phyloP scores from a whole-genome alignment of 1,140 invertebrate genomes.

The Lutraria rhynchaena region DNA sequence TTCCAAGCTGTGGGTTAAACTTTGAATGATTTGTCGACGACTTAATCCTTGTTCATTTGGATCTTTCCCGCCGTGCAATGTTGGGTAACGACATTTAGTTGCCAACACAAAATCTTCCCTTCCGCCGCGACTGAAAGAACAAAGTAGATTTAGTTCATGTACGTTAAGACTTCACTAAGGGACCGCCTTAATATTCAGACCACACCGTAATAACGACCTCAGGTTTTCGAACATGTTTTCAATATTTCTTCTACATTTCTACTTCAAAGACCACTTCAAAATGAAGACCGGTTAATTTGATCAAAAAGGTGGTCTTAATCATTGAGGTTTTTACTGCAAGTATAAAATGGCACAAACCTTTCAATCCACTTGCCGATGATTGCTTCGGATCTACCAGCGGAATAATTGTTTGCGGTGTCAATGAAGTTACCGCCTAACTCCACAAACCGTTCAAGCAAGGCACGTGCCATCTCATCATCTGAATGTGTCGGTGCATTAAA shows the following conservation, averaged over 20 bases:
- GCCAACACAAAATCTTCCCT: slow-evolving; percentile 69
- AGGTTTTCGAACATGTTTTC: too few species aligned
- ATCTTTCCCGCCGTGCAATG: slow-evolving; percentile 47
- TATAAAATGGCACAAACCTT: too few species aligned
- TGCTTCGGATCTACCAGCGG: slow-evolving; percentile 69
- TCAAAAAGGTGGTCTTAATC: too few species aligned
- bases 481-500: slow-evolving; percentile 56
- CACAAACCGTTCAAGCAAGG: slow-evolving; percentile 73
- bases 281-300: too few species aligned
- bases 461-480: slow-evolving; percentile 65
- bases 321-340: too few species aligned
- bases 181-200: too few species aligned
- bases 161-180: too few species aligned
- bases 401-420: slow-evolving; percentile 78
- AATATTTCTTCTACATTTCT: too few species aligned
- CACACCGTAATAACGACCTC: too few species aligned
- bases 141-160: too few species aligned
- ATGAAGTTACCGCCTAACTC: slow-evolving; percentile 79
- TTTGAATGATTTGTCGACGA: slow-evolving; percentile 66
- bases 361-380: slow-evolving; percentile 77
- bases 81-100: slow-evolving; percentile 66
- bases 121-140: slow-evolving; percentile 58
- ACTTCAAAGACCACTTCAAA: too few species aligned
- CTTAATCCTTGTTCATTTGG: slow-evolving; percentile 62
- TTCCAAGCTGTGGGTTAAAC: slow-evolving; percentile 52